phyloP scores from a whole-genome alignment of 2,888 invertebrate species.

The Polydrusus pterygomalis region DNA sequence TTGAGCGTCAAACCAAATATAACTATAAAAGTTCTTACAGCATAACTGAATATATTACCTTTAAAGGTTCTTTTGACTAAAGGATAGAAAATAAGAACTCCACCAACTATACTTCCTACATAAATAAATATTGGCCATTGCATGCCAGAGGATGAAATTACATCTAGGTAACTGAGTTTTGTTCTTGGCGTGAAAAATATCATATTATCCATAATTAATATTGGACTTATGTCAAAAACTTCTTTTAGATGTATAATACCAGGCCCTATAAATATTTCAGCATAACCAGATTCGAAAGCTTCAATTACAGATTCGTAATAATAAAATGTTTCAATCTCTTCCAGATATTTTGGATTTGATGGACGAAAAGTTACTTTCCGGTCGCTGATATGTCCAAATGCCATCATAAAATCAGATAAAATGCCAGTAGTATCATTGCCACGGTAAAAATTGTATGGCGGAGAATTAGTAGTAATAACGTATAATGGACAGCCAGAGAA shows the following conservation, averaged over 20 bases:
- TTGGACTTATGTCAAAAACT: conserved; percentile 26
- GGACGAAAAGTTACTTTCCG: conserved; percentile 29
- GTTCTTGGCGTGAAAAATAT: conserved; percentile 26
- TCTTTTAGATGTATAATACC: neutral
- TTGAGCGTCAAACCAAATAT: neutral
- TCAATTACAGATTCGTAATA: conserved; percentile 21
- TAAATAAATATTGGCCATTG: neutral
- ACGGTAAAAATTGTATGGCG: conserved; percentile 4
- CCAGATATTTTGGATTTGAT: conserved; percentile 10
- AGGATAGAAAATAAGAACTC: neutral
- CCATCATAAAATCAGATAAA: conserved; percentile 18
- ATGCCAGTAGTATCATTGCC: conserved; percentile 12
- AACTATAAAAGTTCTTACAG: neutral
- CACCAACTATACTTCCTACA: neutral
- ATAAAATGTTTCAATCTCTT: conserved; percentile 16
- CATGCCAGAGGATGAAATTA: neutral
- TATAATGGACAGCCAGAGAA: conserved; percentile 24
- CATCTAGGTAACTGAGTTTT: neutral
- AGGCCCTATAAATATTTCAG: conserved; percentile 33
- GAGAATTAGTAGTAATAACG: neutral
- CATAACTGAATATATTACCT: neutral
- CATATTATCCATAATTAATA: conserved; percentile 9
- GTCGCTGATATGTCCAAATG: conserved; percentile 1
- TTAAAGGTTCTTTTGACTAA: neutral
- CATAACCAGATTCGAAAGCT: conserved; percentile 29